These are phyloP conservation scores for Larimichthys polyactis DNA, from an alignment of 2,113 vertebrate genomes.

Conservation along the genomic window DNA sequence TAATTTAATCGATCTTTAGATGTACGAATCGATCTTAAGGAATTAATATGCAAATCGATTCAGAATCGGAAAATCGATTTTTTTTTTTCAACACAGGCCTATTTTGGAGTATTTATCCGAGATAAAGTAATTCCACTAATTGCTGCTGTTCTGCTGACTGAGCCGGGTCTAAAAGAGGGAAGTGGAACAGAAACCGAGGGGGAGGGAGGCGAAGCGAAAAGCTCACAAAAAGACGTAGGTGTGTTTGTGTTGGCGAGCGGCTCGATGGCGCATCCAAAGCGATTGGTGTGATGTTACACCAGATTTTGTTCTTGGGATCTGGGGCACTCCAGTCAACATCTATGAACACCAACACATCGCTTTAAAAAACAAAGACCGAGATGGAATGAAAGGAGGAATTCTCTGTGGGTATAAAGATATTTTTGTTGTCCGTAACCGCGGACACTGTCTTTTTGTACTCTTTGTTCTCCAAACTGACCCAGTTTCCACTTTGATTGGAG, in stretches of 20 bases:
- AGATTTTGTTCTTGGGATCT: conserved; percentile 32
- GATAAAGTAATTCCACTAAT: conserved; percentile 58
- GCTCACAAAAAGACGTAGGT: neutral
- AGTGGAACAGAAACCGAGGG: neutral
- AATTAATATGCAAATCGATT: too few relatives aligned
- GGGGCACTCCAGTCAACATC: conserved; percentile 30
- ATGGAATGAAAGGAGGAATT: neutral
- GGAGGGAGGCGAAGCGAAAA: neutral
- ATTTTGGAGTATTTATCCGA: conserved; percentile 25
- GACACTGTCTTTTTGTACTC: neutral
- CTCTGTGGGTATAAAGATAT: neutral
- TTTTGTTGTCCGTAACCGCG: neutral
- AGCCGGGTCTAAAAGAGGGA: neutral
- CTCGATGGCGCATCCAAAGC: neutral
- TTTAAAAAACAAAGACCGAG: neutral
- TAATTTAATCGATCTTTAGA: too few relatives aligned
- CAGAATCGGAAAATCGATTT: too few relatives aligned
- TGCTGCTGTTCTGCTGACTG: conserved; percentile 46
- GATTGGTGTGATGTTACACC: neutral
- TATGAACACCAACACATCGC: conserved; percentile 8
- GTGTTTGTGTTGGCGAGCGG: neutral
- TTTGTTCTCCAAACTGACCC: conserved; percentile 33
- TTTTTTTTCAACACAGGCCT: too few relatives aligned
- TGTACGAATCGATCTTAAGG: too few relatives aligned
- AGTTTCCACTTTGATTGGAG: neutral